Conservation (phyloP, 2,888 invertebrate species). For the Smittia sp. region DNA sequence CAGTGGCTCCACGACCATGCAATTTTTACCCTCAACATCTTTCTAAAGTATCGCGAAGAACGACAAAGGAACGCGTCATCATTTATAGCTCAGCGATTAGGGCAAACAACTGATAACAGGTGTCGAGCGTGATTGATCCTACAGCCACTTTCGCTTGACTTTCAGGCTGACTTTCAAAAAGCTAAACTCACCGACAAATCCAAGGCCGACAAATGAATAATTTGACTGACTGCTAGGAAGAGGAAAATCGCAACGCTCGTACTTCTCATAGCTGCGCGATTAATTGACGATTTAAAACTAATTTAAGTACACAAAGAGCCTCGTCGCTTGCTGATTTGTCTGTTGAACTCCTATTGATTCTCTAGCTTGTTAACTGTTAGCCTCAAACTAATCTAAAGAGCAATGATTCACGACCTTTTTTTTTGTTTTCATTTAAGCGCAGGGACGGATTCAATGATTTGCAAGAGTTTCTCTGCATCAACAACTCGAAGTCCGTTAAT, state of each 20-base stretch:
- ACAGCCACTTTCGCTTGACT: neutral
- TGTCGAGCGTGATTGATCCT: neutral
- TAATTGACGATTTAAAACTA: neutral
- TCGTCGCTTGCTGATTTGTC: neutral
- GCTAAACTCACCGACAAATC: neutral
- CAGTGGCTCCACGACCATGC: constrained; percentile 47
- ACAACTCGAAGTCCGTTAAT: too few relatives aligned
- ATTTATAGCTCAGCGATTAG: neutral
- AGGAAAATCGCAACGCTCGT: neutral
- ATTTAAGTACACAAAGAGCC: constrained; percentile 6
- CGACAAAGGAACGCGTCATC: constrained; percentile 6
- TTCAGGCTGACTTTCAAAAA: neutral
- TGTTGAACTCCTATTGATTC: too few relatives aligned
- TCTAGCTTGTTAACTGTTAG: too few relatives aligned
- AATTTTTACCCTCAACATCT: constrained; percentile 32
- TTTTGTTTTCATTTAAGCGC: too few relatives aligned
- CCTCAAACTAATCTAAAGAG: too few relatives aligned
- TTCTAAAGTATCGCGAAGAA: constrained; percentile 1
- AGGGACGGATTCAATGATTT: too few relatives aligned
- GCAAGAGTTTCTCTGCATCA: too few relatives aligned
- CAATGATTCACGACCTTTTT: too few relatives aligned
- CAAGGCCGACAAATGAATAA: neutral
- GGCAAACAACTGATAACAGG: neutral
- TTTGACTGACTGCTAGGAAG: neutral
- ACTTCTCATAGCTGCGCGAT: neutral